phyloP scores from a whole-genome alignment of 2,797 vertebrate species.

The Natrix natrix region DNA sequence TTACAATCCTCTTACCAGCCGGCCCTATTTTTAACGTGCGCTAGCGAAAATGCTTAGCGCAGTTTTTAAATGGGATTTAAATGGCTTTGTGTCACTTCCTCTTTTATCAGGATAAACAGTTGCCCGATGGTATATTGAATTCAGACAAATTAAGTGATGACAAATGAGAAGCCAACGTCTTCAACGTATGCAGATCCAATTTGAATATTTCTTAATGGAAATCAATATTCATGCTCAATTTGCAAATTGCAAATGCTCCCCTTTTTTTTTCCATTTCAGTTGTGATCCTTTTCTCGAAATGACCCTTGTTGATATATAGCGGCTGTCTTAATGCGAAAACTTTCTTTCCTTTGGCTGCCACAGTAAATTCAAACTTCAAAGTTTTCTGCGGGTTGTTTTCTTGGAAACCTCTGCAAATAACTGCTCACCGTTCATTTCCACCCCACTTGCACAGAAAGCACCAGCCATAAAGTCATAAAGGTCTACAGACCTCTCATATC shows the following conservation, averaged over 20 bases:
- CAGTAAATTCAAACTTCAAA: neutral
- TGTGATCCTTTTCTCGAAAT: neutral
- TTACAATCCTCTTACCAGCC: neutral
- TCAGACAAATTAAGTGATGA: neutral
- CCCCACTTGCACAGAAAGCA: no score
- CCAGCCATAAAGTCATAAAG: no score
- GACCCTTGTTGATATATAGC: neutral
- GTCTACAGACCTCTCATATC: no score
- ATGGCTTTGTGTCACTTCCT: neutral
- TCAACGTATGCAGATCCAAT: neutral
- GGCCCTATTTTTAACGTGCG: neutral
- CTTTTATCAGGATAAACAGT: neutral
- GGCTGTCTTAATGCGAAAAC: neutral
- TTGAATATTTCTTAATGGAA: conserved; percentile 15
- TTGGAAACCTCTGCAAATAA: neutral
- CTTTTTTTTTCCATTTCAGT: neutral
- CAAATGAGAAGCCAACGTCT: neutral
- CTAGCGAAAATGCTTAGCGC: no score
- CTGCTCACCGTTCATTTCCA: neutral
- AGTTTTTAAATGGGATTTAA: neutral
- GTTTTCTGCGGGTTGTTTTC: neutral
- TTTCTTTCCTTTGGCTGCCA: conserved; percentile 12
- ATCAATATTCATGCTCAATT: neutral
- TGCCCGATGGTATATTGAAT: neutral
- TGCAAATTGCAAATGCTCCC: neutral